A percentile compares a stretch with the other conserved stretches of the same genome.
These are phyloP conservation scores for Cheilosia vernalis DNA, from an alignment of 2,888 invertebrate species.

Conservation along the genomic window DNA sequence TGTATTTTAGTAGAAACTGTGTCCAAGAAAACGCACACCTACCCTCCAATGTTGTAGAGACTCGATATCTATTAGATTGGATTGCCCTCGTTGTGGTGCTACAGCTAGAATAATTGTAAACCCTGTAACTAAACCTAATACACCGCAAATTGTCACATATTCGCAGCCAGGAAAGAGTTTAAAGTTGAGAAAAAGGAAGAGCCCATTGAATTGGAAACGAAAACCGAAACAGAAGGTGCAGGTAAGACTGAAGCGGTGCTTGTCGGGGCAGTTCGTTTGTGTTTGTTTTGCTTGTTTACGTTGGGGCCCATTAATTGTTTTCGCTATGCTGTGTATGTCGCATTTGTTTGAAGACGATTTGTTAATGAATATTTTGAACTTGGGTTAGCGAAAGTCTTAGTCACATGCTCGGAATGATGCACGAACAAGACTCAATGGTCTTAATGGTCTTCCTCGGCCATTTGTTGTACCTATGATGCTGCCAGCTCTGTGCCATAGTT, in stretches of 20 bases:
- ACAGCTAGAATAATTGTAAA: slow-evolving; percentile 35
- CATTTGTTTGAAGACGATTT: not conserved
- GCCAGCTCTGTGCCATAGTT: no score
- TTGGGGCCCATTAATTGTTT: not conserved
- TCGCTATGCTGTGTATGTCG: not conserved
- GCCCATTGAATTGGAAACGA: slow-evolving; percentile 27
- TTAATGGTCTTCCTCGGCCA: no score
- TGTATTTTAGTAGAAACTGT: slow-evolving; percentile 2
- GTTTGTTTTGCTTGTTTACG: slow-evolving; percentile 26
- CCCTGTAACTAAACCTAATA: slow-evolving; percentile 29
- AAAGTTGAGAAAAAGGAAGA: slow-evolving; percentile 59
- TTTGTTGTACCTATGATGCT: no score
- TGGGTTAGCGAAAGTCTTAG: not conserved
- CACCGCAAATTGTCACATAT: slow-evolving; percentile 39
- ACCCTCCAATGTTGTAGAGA: slow-evolving; percentile 61
- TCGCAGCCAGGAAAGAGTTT: slow-evolving; percentile 70
- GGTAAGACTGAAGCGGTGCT: slow-evolving; percentile 47
- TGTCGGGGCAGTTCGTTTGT: slow-evolving; percentile 7
- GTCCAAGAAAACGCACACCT: slow-evolving; percentile 40
- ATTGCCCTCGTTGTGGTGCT: slow-evolving; percentile 38
- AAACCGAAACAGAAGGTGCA: slow-evolving; percentile 20
- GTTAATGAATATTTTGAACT: not conserved
- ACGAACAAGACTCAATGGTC: no score
- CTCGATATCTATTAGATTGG: slow-evolving; percentile 60
- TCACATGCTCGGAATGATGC: no score